Evolutionary conservation across 2,113 vertebrate species (phyloP), one percentile per base, ranked within the genome.

Genomic region (Melanotaenia duboulayi): DNA sequence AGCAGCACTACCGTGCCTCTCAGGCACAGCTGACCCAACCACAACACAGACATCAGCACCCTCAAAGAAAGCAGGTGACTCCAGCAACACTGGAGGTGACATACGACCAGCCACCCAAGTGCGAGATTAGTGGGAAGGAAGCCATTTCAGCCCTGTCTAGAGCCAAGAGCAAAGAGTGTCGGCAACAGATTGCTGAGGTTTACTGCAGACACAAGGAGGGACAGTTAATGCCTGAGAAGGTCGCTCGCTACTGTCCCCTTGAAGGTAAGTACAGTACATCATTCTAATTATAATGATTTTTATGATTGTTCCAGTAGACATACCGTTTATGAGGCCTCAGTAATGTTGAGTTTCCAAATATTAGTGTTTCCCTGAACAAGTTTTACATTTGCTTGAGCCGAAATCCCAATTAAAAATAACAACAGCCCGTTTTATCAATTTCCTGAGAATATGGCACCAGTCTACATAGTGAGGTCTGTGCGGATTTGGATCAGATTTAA

Each of bases 41-140:
- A 51, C 80, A 90, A 85, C 65, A 60, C 78, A 65, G 91, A 84
- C 89, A 95, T 79, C 76, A 67, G 28, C 12, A 72, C 28, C 4
- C 90, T 2, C 81, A 83, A 78, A 81, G 59, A 78, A 92, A 80
- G 82, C 84, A 82, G 78, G 74, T 73, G 1, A 85, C 84, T 1
- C 48, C 80, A 1, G 78, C 88, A 1, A 77, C 93, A 49, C 64
- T 94, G 0, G 96, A 97, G 49, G 81, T 95, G 69, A 94, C 91
- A 11, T 94, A 96, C 0, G 96, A 99, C 46, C 95, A 95, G 10
- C 91, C 92, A 0, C 95, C 95, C 1, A 95, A 93, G 88, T 99
- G 98, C 2, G 98, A 99, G 88, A 96, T 99, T 80, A 95, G 95
- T 0, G 97, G 97, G 74, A 99, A 99, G 85, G 98, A 99, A 85